phyloP scores from a whole-genome alignment of 2,113 vertebrate genomes.

The Tragelaphus imberbis region DNA sequence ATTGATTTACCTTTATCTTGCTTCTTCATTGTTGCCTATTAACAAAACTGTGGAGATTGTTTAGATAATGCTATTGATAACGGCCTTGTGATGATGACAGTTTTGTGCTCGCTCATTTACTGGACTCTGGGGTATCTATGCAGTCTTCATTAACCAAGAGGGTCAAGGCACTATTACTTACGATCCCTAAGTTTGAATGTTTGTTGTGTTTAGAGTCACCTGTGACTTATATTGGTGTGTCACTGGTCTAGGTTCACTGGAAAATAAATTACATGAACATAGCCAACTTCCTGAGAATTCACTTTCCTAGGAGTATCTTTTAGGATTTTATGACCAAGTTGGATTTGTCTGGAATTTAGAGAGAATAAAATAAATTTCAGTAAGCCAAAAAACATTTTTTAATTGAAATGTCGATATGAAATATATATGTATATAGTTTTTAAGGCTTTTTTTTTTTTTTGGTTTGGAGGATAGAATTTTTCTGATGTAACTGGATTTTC shows the following conservation, averaged over 20 bases:
- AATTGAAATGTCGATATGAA: neutral
- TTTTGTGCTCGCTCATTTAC: constrained; percentile 5
- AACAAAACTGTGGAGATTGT: constrained; percentile 4
- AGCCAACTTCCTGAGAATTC: neutral
- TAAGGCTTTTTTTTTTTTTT: constrained; percentile 27
- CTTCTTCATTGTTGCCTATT: neutral
- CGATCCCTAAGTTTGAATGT: neutral
- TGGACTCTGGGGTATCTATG: neutral
- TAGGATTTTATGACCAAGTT: neutral
- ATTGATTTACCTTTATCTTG: constrained; percentile 44
- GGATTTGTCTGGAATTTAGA: neutral
- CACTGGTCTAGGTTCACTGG: neutral
- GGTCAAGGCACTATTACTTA: neutral
- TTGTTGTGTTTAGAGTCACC: neutral
- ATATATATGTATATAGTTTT: neutral
- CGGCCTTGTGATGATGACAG: neutral
- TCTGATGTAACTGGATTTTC: constrained; percentile 2
- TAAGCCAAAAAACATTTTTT: neutral
- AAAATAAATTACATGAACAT: neutral
- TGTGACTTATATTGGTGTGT: neutral
- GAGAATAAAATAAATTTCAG: constrained; percentile 18
- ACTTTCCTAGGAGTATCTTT: constrained; percentile 28
- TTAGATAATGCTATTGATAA: constrained; percentile 19
- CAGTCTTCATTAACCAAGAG: neutral
- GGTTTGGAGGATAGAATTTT: neutral